phyloP scores from a whole-genome alignment of 2,113 vertebrate species.

The Anarhynchus alexandrinus region DNA sequence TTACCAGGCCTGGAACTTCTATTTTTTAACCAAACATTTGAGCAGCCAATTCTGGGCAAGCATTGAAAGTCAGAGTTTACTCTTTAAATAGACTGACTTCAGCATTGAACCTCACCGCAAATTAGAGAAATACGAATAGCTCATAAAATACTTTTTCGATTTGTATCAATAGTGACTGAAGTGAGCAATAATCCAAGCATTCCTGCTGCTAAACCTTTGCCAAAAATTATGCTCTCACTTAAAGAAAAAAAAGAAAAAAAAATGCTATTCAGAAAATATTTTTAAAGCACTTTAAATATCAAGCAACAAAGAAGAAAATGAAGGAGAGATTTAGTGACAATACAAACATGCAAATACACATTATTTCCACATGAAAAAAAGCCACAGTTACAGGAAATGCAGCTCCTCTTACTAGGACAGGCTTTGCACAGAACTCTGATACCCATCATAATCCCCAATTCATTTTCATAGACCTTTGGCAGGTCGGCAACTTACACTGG shows the following conservation, averaged over 20 bases:
- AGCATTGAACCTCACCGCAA: neutral
- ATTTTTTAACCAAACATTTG: neutral
- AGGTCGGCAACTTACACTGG: neutral
- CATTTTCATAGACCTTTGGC: neutral
- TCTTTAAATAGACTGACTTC: neutral
- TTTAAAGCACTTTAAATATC: neutral
- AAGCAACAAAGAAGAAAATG: neutral
- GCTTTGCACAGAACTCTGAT: neutral
- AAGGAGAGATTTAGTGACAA: neutral
- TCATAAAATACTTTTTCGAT: neutral
- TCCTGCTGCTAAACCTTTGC: neutral
- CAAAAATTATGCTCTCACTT: neutral
- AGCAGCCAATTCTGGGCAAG: neutral
- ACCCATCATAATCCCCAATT: neutral
- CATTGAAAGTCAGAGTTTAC: neutral
- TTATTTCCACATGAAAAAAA: neutral
- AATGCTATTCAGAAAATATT: neutral
- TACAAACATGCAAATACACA: neutral
- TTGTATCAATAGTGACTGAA: neutral
- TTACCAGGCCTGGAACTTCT: neutral
- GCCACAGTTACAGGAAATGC: neutral
- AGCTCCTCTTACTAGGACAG: neutral
- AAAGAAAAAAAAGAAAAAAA: neutral
- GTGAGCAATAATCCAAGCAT: neutral
- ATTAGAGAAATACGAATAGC: neutral